Evolutionary conservation across 2,113 vertebrate genomes (phyloP).

Genomic region (Cavia porcellus): DNA sequence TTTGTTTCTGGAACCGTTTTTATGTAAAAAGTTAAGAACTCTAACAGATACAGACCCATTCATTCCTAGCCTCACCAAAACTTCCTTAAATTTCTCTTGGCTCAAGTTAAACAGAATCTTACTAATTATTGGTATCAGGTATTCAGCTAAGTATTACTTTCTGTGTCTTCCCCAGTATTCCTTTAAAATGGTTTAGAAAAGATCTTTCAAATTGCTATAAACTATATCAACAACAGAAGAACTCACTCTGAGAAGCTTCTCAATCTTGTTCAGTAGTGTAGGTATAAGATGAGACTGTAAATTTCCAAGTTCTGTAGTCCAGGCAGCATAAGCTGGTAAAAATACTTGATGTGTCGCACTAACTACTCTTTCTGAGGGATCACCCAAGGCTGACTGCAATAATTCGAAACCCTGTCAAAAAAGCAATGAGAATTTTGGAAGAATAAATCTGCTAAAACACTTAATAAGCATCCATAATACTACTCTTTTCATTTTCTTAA

Average conservation of each 20-base stretch:
- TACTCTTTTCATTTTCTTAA: conserved; percentile 6
- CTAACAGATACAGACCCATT: background rate
- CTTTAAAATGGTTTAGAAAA: background rate
- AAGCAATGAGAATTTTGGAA: conserved; percentile 28
- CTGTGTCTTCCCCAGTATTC: background rate
- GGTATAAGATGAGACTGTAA: conserved; percentile 96
- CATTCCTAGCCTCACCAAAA: background rate
- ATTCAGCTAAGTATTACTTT: background rate
- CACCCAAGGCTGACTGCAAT: conserved; percentile 95
- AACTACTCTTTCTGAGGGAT: conserved; percentile 97
- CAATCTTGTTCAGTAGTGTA: conserved; percentile 95
- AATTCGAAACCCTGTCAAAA: conserved; percentile 95
- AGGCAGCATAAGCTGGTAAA: conserved; percentile 98
- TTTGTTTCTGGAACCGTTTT: background rate
- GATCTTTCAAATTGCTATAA: background rate
- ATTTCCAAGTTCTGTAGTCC: conserved; percentile 96
- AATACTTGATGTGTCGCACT: conserved; percentile 98
- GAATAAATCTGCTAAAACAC: background rate
- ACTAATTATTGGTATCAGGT: background rate
- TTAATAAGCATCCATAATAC: background rate
- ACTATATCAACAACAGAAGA: conserved; percentile 19
- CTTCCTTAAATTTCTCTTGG: background rate
- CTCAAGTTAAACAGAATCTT: background rate
- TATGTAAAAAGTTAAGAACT: background rate
- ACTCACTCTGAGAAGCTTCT: conserved; percentile 95